Percentiles rank a stretch among this genome's conserved stretches.
Evolutionary conservation across 2,113 vertebrate genomes (phyloP).

Genomic region (Seriola rivoliana): DNA sequence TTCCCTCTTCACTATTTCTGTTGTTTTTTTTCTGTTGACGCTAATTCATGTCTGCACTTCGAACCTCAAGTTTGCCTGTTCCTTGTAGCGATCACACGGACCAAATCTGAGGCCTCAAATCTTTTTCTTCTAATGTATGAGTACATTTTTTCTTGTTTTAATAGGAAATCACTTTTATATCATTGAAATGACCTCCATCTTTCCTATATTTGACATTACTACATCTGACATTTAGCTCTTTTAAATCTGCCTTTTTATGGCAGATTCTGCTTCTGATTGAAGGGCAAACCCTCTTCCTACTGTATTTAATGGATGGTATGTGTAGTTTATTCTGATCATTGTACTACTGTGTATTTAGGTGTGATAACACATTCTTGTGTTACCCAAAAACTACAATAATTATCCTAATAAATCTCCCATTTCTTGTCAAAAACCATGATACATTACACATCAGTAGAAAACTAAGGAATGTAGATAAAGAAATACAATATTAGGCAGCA

Average conservation of each 20-base stretch:
- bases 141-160: not conserved
- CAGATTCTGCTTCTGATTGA: conserved; percentile 13
- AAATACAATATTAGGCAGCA: conserved; percentile 3
- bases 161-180: not conserved
- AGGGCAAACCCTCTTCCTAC: conserved; percentile 9
- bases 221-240: not conserved
- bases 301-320: conserved; percentile 27
- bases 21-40: not conserved
- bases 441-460: not conserved
- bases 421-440: not conserved
- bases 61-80: conserved; percentile 9
- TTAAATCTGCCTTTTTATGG: not conserved
- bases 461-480: not conserved
- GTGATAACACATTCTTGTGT: not conserved
- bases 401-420: not conserved
- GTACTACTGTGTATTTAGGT: conserved; percentile 48
- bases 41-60: conserved; percentile 1
- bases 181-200: not conserved
- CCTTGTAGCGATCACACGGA: conserved; percentile 11
- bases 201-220: not conserved
- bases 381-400: conserved; percentile 9
- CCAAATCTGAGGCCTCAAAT: conserved; percentile 14
- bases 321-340: conserved; percentile 18
- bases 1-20: not conserved
- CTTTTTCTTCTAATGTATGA: not conserved